phyloP scores from a whole-genome alignment of 2,797 vertebrate species.

The Phyllotis vaccarum region DNA sequence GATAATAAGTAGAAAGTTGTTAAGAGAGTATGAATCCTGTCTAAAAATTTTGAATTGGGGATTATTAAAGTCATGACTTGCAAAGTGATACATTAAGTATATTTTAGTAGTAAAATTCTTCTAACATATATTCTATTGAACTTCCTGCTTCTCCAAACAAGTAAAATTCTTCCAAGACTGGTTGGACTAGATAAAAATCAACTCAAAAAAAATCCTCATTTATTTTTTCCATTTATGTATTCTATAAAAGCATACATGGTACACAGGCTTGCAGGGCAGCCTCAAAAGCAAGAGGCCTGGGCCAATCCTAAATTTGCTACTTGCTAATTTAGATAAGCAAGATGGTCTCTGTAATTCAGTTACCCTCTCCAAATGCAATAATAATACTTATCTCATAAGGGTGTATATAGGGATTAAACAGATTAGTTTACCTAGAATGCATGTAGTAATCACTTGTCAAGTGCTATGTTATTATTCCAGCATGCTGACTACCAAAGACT shows the following conservation, averaged over 20 bases:
- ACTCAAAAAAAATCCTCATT: constrained; percentile 2
- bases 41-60: constrained; percentile 39
- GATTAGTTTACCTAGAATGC: neutral
- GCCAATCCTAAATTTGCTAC: too few species aligned
- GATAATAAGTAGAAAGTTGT: constrained; percentile 55
- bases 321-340: neutral
- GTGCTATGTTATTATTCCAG: neutral
- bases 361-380: constrained; percentile 25
- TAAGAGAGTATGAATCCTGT: constrained; percentile 37
- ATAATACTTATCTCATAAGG: neutral
- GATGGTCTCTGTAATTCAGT: neutral
- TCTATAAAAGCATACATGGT: neutral
- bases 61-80: constrained; percentile 26
- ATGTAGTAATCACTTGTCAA: neutral
- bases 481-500: neutral
- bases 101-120: constrained; percentile 51
- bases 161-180: constrained; percentile 34
- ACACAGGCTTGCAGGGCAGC: neutral
- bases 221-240: neutral
- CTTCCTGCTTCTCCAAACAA: constrained; percentile 46
- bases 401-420: neutral
- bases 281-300: neutral
- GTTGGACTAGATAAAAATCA: neutral
- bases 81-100: constrained; percentile 35
- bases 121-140: constrained; percentile 8